phyloP scores from a whole-genome alignment of 1,140 invertebrate species.

The Apis dorsata region DNA sequence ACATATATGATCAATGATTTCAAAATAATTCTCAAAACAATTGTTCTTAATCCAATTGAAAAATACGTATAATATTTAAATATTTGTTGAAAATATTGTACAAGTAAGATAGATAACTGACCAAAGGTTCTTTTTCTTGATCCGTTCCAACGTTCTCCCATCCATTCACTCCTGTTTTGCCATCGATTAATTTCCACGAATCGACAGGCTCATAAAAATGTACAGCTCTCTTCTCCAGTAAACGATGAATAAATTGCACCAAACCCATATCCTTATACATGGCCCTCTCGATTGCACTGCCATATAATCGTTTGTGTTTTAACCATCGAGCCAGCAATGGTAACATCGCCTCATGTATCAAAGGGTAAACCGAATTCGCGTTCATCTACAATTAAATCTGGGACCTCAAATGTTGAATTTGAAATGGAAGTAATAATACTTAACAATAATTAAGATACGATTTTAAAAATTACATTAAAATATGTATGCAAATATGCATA shows the following conservation, averaged over 20 bases:
- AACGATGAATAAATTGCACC: slow-evolving; percentile 80
- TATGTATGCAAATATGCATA: too few relatives aligned
- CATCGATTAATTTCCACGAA: slow-evolving; percentile 79
- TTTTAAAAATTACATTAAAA: neutral
- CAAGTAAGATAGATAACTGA: slow-evolving; percentile 24
- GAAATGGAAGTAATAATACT: neutral
- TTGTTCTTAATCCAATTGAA: neutral
- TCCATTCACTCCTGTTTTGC: slow-evolving; percentile 77
- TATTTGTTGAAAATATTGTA: neutral
- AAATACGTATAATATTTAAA: neutral
- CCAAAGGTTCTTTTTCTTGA: slow-evolving; percentile 76
- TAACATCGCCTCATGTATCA: slow-evolving; percentile 79
- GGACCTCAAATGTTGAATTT: neutral
- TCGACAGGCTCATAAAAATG: slow-evolving; percentile 80
- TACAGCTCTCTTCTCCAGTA: slow-evolving; percentile 81
- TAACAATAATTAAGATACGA: too few relatives aligned
- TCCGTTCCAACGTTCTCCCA: slow-evolving; percentile 80
- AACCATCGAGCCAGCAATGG: slow-evolving; percentile 77
- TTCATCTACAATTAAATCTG: slow-evolving; percentile 67
- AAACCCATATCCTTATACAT: slow-evolving; percentile 82
- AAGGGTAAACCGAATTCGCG: slow-evolving; percentile 78
- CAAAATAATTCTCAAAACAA: neutral
- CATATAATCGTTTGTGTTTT: slow-evolving; percentile 77
- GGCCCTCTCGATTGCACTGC: slow-evolving; percentile 79
- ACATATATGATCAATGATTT: neutral